Conservation (phyloP, 2,888 invertebrate genomes). For the Creontiades dilutus region DNA sequence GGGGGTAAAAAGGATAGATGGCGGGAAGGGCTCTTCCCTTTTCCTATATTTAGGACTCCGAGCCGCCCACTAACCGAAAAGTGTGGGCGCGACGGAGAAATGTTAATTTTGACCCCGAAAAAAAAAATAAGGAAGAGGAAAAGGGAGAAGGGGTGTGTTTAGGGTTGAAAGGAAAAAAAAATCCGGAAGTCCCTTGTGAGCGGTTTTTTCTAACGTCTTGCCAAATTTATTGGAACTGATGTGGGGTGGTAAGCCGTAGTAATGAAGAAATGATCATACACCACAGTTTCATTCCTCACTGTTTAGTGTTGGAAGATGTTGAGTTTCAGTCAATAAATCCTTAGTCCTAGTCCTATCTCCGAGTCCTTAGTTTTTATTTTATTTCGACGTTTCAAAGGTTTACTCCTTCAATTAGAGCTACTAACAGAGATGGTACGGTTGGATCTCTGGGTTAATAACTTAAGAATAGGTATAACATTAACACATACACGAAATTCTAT, state of each 20-base stretch:
- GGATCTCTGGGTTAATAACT: too few species aligned
- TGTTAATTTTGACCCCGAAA: conserved; percentile 12
- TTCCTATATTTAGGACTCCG: conserved; percentile 6
- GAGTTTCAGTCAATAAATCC: too few species aligned
- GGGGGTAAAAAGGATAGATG: not conserved
- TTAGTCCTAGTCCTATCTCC: too few species aligned
- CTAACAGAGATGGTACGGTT: too few species aligned
- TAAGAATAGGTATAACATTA: too few species aligned
- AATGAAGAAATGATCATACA: not conserved
- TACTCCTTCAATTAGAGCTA: too few species aligned
- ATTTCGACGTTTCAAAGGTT: too few species aligned
- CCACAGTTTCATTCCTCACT: too few species aligned
- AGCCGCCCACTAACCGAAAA: not conserved
- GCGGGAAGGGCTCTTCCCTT: not conserved
- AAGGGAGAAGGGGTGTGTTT: not conserved
- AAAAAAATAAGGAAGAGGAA: not conserved
- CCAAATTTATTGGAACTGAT: not conserved
- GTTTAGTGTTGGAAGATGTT: too few species aligned
- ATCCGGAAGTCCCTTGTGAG: not conserved
- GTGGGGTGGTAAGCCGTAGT: not conserved
- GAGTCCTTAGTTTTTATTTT: too few species aligned
- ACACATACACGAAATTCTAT: too few species aligned
- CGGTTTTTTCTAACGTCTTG: not conserved
- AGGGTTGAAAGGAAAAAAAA: not conserved
- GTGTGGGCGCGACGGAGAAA: not conserved